Conservation (phyloP, 2,113 vertebrate species). For the Nestor notabilis region DNA sequence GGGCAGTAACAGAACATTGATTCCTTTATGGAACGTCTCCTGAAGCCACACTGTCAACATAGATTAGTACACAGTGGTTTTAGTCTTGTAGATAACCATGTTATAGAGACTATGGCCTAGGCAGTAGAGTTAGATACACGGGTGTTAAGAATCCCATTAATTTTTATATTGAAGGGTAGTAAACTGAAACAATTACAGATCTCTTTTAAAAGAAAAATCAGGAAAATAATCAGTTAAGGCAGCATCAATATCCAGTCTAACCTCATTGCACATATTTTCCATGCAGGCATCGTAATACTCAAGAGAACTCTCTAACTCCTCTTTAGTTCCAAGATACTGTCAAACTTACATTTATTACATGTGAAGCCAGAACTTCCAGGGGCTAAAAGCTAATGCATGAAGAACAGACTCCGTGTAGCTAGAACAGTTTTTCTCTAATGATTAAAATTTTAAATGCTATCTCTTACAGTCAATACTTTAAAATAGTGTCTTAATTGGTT, state of each 20-base stretch:
- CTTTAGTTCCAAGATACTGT: conserved; percentile 2
- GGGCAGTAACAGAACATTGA: neutral
- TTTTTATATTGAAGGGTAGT: neutral
- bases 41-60: neutral
- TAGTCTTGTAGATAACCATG: neutral
- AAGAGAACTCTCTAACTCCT: neutral
- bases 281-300: neutral
- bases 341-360: neutral
- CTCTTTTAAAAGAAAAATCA: neutral
- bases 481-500: neutral
- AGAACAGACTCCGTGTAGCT: neutral
- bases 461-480: neutral
- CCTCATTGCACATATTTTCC: neutral
- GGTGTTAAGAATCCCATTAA: neutral
- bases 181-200: neutral
- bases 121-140: neutral
- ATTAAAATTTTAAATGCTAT: neutral
- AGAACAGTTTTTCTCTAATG: neutral
- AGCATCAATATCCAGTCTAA: neutral
- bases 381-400: neutral
- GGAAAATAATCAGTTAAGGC: neutral
- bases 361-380: neutral
- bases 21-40: neutral
- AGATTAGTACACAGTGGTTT: neutral
- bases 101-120: neutral